phyloP scores from a whole-genome alignment of 2,113 vertebrate genomes.

The Eurystomus gularis region DNA sequence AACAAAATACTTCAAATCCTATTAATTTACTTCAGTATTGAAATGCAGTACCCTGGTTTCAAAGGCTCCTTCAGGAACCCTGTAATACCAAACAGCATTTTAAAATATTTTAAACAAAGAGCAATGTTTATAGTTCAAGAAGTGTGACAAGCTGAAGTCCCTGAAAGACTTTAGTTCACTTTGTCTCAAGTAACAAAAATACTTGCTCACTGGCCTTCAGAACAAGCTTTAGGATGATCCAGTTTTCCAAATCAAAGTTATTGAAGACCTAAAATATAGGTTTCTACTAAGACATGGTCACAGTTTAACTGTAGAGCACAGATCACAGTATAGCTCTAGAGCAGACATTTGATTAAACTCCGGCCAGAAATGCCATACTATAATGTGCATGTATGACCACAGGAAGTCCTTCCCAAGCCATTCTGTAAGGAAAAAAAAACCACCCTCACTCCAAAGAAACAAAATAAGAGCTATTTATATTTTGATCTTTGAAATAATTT shows the following conservation, averaged over 20 bases:
- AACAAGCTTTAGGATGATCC: background rate
- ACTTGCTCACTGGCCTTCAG: background rate
- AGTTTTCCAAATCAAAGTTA: background rate
- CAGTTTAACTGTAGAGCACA: background rate
- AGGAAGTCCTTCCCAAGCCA: background rate
- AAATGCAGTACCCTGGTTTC: background rate
- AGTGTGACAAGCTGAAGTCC: background rate
- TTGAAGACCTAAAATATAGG: background rate
- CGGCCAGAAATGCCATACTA: background rate
- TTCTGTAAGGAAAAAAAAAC: background rate
- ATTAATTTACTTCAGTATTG: background rate
- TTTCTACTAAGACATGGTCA: background rate
- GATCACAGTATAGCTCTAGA: background rate
- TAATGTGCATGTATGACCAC: background rate
- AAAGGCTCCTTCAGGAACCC: background rate
- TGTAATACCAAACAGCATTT: background rate
- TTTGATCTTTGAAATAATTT: background rate
- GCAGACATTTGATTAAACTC: background rate
- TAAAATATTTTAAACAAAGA: background rate
- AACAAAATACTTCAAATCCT: background rate
- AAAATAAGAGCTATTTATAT: background rate
- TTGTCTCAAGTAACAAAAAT: background rate
- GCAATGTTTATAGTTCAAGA: background rate
- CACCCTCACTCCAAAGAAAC: background rate
- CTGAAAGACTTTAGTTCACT: background rate